These are phyloP conservation scores for Potamilus streckersoni DNA, from an alignment of 1,140 invertebrate genomes.

Conservation along the genomic window DNA sequence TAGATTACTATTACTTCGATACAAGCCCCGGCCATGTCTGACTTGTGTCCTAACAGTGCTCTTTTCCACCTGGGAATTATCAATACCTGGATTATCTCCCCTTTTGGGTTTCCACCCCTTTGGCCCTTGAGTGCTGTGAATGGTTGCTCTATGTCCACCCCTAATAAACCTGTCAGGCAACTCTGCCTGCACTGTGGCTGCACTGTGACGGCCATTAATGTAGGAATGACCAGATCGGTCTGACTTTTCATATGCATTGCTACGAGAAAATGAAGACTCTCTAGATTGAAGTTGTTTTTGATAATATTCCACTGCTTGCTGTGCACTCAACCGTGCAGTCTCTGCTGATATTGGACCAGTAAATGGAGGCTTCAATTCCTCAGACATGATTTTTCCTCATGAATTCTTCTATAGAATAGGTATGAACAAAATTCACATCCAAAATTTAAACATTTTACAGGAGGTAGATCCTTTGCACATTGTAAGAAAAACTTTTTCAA, in stretches of 20 bases:
- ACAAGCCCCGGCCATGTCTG: constrained; percentile 54
- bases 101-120: constrained; percentile 16
- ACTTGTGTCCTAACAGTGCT: constrained; percentile 34
- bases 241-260: constrained; percentile 13
- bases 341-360: constrained; percentile 43
- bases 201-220: constrained; percentile 24
- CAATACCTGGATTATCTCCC: constrained; percentile 12
- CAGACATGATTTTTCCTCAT: constrained; percentile 25
- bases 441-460: too few relatives aligned
- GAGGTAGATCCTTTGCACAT: too few relatives aligned
- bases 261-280: constrained; percentile 18
- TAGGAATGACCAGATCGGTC: constrained; percentile 15
- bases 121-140: constrained; percentile 35
- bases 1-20: constrained; percentile 78
- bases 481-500: too few relatives aligned
- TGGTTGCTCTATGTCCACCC: constrained; percentile 43
- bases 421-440: too few relatives aligned
- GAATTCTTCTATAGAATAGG: too few relatives aligned
- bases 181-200: constrained; percentile 2
- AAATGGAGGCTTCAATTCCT: constrained; percentile 31
- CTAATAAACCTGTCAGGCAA: constrained; percentile 22
- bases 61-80: constrained; percentile 21
- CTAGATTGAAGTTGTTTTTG: constrained; percentile 43
- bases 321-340: constrained; percentile 50
- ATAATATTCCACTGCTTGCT: constrained; percentile 59